These are phyloP conservation scores for Catocala nupta DNA, from an alignment of 2,888 invertebrate genomes.

Conservation along the genomic window DNA sequence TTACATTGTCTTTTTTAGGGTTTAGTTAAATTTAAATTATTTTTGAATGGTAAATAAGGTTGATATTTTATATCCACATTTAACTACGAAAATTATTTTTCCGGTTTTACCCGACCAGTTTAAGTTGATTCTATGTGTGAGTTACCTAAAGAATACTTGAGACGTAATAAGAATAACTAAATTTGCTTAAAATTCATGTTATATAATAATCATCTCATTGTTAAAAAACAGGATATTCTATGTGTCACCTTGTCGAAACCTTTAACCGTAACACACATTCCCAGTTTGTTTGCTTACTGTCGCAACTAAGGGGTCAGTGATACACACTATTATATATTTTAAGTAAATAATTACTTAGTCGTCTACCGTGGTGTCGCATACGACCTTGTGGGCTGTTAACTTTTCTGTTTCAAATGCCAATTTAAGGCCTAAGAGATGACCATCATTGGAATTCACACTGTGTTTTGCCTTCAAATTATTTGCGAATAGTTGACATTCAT, in stretches of 20 bases:
- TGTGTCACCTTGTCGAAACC: neutral
- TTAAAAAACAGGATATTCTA: neutral
- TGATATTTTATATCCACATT: too few species aligned
- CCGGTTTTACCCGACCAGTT: too few species aligned
- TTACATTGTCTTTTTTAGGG: too few species aligned
- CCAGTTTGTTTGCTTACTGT: constrained; percentile 21
- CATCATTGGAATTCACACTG: constrained; percentile 19
- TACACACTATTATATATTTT: constrained; percentile 37
- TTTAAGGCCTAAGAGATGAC: constrained; percentile 27
- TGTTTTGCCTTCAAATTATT: constrained; percentile 30
- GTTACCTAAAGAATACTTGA: too few species aligned
- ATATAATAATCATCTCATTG: too few species aligned
- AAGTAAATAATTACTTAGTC: constrained; percentile 43
- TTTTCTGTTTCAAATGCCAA: constrained; percentile 44
- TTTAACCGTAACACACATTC: constrained; percentile 14
- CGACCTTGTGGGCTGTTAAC: constrained; percentile 36
- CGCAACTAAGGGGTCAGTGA: constrained; percentile 31
- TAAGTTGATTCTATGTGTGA: too few species aligned
- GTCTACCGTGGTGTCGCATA: constrained; percentile 18
- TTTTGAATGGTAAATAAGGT: too few species aligned
- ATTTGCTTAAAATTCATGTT: neutral
- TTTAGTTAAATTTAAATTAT: too few species aligned
- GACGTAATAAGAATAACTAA: neutral
- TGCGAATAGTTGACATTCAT: constrained; percentile 21
- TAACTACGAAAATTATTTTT: too few species aligned